These are phyloP conservation scores for Girardinus metallicus DNA, from an alignment of 2,797 vertebrate species.

Conservation along the genomic window DNA sequence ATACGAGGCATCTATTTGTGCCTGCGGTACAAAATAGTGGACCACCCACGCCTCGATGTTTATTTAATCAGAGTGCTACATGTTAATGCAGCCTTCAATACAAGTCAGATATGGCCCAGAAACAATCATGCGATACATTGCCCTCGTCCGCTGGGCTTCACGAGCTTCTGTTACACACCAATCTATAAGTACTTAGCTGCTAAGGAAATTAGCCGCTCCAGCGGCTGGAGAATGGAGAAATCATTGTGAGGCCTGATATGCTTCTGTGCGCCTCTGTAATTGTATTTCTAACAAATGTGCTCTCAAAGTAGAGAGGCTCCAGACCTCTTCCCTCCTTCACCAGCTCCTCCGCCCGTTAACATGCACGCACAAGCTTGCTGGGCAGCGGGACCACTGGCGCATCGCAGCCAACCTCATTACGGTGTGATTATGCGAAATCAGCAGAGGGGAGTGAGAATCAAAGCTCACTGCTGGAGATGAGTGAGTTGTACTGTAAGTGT, in stretches of 20 bases:
- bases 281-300: slow-evolving; percentile 80
- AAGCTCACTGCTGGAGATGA: slow-evolving; percentile 71
- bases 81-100: slow-evolving; percentile 22
- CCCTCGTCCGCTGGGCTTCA: slow-evolving; percentile 42
- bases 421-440: slow-evolving; percentile 74
- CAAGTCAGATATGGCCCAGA: slow-evolving; percentile 51
- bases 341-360: slow-evolving; percentile 39
- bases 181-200: slow-evolving; percentile 77
- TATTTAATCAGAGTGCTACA: slow-evolving; percentile 17
- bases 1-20: background rate
- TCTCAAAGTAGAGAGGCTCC: slow-evolving; percentile 52
- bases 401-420: slow-evolving; percentile 71
- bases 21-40: background rate
- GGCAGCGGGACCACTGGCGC: slow-evolving; percentile 33
- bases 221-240: slow-evolving; percentile 76
- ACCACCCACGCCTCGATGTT: slow-evolving; percentile 1
- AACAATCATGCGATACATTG: slow-evolving; percentile 61
- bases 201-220: slow-evolving; percentile 81
- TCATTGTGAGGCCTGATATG: slow-evolving; percentile 72
- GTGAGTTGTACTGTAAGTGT: slow-evolving; percentile 73
- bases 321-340: slow-evolving; percentile 40
- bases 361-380: slow-evolving; percentile 26
- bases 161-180: slow-evolving; percentile 65
- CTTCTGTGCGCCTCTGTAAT: slow-evolving; percentile 78
- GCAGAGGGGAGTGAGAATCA: slow-evolving; percentile 72